Evolutionary conservation across 2,797 vertebrate species (phyloP), one percentile per base, ranked within the genome.

Genomic region (Peromyscus melanophrys): DNA sequence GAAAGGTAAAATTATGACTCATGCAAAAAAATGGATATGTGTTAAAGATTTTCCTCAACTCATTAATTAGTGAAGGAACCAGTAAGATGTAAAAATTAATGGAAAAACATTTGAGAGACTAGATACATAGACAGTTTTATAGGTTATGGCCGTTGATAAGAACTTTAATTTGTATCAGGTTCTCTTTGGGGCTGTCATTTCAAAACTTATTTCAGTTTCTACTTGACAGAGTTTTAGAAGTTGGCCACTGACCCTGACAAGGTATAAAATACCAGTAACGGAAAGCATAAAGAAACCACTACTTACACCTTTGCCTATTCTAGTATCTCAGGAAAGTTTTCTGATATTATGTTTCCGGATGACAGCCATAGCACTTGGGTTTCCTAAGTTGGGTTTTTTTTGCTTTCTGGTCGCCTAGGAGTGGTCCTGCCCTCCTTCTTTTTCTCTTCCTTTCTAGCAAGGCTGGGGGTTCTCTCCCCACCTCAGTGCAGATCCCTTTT

Each of bases 21-120:
- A 49, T 23, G 27, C 71, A 92, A 69, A 88, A 11, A 89, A 95
- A 63, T 43, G 59, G 59, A 14, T 83, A 81, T 43, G 17, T 96
- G 46, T 92, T 89, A 31, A 95, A 94, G 73, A 89, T 83, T 93
- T 96, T 95, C 88, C 94, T 94, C 52, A 93, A 63, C 90, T 89
- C 46, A 49, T 85, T 95, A 89, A 61, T 94, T 92, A 93, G 77
- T 75, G 43, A 95, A 52, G n/a, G 40, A 85, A 89, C 13, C 29
- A 89, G 11, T 92, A 93, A 94, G 63, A 71, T 88, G 13, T 83
- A 76, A 90, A 88, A 89, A 94, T 77, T 11, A 91, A 49, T 81
- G 3, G n/a, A 90, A 21, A 96, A 88, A 23, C 12, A 40, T 73
- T 94, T 94, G 77, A 88, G 82, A 94, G 14, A 1, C 17, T 90